Base-by-base conservation (phyloP, 1,140 invertebrate genomes). In the Drosophila sechellia region DNA sequence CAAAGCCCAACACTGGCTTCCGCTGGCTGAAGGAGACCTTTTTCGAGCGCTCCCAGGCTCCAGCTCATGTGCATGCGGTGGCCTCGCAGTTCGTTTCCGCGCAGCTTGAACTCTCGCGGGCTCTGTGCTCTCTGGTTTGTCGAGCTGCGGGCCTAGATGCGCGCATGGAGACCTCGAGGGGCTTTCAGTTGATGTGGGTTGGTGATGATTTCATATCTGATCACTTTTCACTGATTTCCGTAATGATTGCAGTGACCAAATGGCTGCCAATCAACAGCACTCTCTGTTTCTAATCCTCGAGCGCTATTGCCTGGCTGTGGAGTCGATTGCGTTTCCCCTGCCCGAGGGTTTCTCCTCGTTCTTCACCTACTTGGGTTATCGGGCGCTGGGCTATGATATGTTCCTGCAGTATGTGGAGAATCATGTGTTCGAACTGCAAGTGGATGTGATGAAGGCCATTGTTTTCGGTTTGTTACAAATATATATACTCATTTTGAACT, bases 341-440 rank as follows among this genome's bases (percentile, higher is more conserved):
- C 96, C 96, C 27, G 95, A 96, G 86, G 97, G 97, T 20, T 97
- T 97, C 81, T 95, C 95, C 11, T 97, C 96, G 11, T 97, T 97
- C 93, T 96, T 97, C 84, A 96, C 96, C 10, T 97, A 96, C 91
- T 93, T 97, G 43, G 96, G 96, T 1, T 97, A 97, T 90, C 93
- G 95, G 69, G 95, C 96, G 2, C 89, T 97, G 55, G 94, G 94
- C 48, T 96, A 95, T 91, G 93, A 95, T 46, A 95, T 95, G 78
- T 97, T 97, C 90, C 78, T 96, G 39, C 96, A 97, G 90, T 96
- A 97, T 87, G 95, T 97, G 39, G 95, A 96, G 74, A 93, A 96
- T 57, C 95, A 96, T 80, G 96, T 97, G 50, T 96, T 97, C 74
- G 96, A 97, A 81, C 92, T 97, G 54, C 96, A 97, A 93, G 95